Evolutionary conservation across 2,113 vertebrate species (phyloP), one percentile per base, ranked within the genome.

Genomic region (Vanacampus margaritifer): DNA sequence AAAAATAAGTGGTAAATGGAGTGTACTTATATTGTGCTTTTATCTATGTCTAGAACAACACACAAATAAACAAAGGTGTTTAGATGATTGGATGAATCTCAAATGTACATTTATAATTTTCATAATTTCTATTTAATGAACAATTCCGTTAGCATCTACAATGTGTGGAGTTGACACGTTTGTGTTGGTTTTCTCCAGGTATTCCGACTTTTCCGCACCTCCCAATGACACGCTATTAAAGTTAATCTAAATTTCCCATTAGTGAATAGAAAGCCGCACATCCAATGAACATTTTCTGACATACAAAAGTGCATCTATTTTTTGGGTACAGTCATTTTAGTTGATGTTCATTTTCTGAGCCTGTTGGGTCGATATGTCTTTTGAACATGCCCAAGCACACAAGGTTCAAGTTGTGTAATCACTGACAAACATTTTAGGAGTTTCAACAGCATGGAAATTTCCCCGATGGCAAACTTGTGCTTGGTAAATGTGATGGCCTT

Each of bases 401-500:
- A 68, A 14, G 68, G 54, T 39, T 9, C 64, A 66, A 57, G 36
- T 14, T 1, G 0, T 56, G 9, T 69, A 56, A 1, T 37, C 8
- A 13, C 26, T 43, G 36, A 45, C 43, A 57, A 46, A 56, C 5
- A 1, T 50, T 59, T 66, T 65, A 2, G 1, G 14, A 46, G 26
- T 79, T 73, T 17, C 65, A 13, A 0, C 57, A 80, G 3, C 4
- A 17, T 3, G 53, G 10, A 74, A 19, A 54, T 36, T 36, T 35
- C 24, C 17, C 11, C 26, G 53, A 7, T 57, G n/a, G 59, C 19
- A 58, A n/a, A 32, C 12, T 45, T 7, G 21, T 24, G 14, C n/a
- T 24, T 16, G 35, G 13, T 23, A 24, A 16, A 23, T 4, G 8
- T 19, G 11, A 37, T 17, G 5, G 13, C 54, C 1, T 16, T 32